Evolutionary conservation across 2,888 invertebrate species (phyloP).

Genomic region (Epirrhoe tristata): DNA sequence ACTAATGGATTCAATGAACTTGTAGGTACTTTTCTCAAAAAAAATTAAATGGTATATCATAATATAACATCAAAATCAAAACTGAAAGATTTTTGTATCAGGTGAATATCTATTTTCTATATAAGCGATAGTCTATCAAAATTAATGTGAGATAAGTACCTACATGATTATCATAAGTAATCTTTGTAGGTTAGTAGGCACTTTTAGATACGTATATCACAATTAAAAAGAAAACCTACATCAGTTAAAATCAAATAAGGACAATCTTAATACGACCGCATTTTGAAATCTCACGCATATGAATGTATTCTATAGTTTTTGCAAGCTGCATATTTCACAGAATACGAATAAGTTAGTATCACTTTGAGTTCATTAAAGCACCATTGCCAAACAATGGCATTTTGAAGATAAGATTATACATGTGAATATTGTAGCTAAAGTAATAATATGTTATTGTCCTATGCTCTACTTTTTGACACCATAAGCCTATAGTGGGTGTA

Average conservation of each 20-base stretch:
- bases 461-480: not conserved
- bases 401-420: slow-evolving; percentile 34
- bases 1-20: too few species aligned
- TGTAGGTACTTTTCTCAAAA: too few species aligned
- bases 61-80: too few species aligned
- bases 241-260: not conserved
- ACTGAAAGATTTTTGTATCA: too few species aligned
- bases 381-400: slow-evolving; percentile 55
- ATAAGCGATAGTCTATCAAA: too few species aligned
- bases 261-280: not conserved
- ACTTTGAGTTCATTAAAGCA: slow-evolving; percentile 53
- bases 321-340: slow-evolving; percentile 28
- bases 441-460: not conserved
- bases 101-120: too few species aligned
- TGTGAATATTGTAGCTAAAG: slow-evolving; percentile 10
- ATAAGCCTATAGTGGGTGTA: not conserved
- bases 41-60: too few species aligned
- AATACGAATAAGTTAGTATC: slow-evolving; percentile 7
- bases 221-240: not conserved
- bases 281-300: slow-evolving; percentile 25
- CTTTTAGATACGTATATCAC: not conserved
- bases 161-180: too few species aligned
- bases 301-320: slow-evolving; percentile 20
- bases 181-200: too few species aligned
- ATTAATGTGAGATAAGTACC: too few species aligned